Evolutionary conservation across 37 sponge, comb jelly and placozoan genomes (phyloP), one percentile per base, ranked within the genome.

Genomic region (Mnemiopsis leidyi): DNA sequence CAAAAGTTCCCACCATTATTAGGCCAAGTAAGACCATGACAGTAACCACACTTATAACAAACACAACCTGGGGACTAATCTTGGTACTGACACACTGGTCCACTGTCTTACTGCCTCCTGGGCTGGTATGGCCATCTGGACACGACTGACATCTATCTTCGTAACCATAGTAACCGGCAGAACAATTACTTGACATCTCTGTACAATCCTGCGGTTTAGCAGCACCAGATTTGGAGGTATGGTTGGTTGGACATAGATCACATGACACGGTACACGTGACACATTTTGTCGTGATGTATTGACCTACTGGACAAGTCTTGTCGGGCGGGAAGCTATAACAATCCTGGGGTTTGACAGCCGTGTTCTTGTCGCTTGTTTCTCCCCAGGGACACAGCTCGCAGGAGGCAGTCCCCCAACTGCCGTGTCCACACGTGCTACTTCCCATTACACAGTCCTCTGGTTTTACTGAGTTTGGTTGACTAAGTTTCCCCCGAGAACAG

Each of bases 121-220:
- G 79, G 33, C 79, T 77, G 1, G 79, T 77, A 36, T 31, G 20
- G 1, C 36, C 79, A 32, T 77, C 36, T 31, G 79, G 79, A 32
- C 79, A 77, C 79, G 7, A 32, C 79, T 31, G 36, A 32, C 79
- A 77, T 3, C 28, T 25, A 25, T 69, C n/a, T 20, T 21, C 2
- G 73, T 69, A 69, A 5, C 73, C 73, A 32, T 77, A 77, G 32
- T 32, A 77, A 9, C 79, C 79, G 0, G 2, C 79, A 3, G 79
- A 34, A 32, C 79, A 77, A 18, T 34, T 28, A 77, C 26, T 48
- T 5, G 61, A 48, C 61, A 48, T 48, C 61, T 48, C 79, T 0
- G 32, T 31, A 20, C 79, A 77, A 20, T 77, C 79, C 18, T 77
- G 79, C 33, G 36, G 79, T 34, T 77, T 77, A 77, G 79, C 79